phyloP scores from a whole-genome alignment of 2,797 vertebrate genomes.

The Mionectes olivaceus region DNA sequence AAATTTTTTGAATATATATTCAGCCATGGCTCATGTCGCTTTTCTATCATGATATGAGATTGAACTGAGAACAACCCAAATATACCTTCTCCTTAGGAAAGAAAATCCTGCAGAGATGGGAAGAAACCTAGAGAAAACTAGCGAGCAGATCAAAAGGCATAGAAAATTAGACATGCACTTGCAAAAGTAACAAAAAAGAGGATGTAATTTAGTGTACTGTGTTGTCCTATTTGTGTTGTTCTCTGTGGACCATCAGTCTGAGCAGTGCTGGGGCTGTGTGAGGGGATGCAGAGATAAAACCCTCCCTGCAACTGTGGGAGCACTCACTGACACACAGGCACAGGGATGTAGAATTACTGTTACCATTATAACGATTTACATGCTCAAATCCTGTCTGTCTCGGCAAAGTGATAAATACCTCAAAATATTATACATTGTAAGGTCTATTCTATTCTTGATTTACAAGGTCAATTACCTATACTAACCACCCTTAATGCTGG shows the following conservation, averaged over 20 bases:
- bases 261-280: accelerated
- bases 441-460: constrained; percentile 22
- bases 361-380: constrained; percentile 33
- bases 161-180: not conserved
- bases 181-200: not conserved
- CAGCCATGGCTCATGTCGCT: not conserved
- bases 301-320: not conserved
- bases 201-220: accelerated
- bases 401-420: constrained; percentile 36
- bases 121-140: not conserved
- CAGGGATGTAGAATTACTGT: not conserved
- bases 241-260: not conserved
- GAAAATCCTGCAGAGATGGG: not conserved
- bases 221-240: not conserved
- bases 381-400: not conserved
- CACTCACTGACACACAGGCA: not conserved
- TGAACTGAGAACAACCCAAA: constrained; percentile 42
- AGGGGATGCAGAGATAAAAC: not conserved
- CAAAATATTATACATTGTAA: constrained; percentile 23
- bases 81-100: not conserved
- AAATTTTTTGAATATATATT: constrained; percentile 21
- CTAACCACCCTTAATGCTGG: not conserved
- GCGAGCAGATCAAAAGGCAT: not conserved
- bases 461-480: constrained; percentile 46
- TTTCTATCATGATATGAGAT: not conserved